Conservation (phyloP, 2,797 vertebrate species). For the Argya squamiceps region DNA sequence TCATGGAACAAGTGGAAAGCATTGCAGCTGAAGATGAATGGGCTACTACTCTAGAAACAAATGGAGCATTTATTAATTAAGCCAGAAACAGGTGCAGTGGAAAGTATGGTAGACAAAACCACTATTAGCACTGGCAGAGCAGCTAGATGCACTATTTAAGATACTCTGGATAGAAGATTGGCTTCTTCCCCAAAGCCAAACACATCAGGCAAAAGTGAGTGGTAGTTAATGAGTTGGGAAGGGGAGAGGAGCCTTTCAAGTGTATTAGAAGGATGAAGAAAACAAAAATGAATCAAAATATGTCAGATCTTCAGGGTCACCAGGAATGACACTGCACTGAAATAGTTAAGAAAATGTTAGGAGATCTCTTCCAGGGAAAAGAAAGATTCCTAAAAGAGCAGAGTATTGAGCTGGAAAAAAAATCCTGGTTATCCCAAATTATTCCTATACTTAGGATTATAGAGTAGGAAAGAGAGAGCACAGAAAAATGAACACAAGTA, state of each 20-base stretch:
- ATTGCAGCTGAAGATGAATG: background rate
- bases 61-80: background rate
- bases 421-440: background rate
- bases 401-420: background rate
- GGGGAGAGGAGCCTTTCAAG: background rate
- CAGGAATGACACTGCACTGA: background rate
- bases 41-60: background rate
- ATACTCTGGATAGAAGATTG: background rate
- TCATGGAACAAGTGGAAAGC: background rate
- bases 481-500: background rate
- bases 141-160: background rate
- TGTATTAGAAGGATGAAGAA: background rate
- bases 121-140: background rate
- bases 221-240: background rate
- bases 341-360: background rate
- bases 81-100: background rate
- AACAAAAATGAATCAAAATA: background rate
- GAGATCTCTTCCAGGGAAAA: background rate
- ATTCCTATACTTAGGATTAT: background rate
- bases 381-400: background rate
- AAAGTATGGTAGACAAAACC: background rate
- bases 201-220: background rate
- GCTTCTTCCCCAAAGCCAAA: background rate
- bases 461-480: background rate
- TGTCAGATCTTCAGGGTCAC: background rate